phyloP scores from a whole-genome alignment of 1,140 invertebrate genomes.

The Diorhabda carinulata region DNA sequence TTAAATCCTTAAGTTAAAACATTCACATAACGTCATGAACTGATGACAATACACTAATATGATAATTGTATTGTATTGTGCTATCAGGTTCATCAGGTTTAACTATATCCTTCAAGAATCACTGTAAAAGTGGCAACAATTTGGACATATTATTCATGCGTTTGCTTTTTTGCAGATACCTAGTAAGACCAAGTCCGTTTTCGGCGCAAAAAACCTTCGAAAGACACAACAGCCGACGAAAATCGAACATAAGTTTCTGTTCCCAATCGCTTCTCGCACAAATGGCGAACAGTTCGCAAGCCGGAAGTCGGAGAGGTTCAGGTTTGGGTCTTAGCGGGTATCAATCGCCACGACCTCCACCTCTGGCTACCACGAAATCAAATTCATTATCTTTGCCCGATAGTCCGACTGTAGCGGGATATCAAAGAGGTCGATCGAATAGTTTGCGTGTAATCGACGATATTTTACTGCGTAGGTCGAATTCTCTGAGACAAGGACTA shows the following conservation, averaged over 20 bases:
- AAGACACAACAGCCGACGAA: slow-evolving; percentile 82
- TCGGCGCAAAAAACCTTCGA: slow-evolving; percentile 92
- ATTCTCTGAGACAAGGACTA: slow-evolving; percentile 73
- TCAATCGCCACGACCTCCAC: slow-evolving; percentile 65
- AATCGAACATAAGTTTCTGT: slow-evolving; percentile 87
- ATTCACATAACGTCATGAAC: too few relatives aligned
- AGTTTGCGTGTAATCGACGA: slow-evolving; percentile 81
- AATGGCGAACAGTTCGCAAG: slow-evolving; percentile 54
- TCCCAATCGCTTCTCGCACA: slow-evolving; percentile 67
- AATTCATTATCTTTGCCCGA: slow-evolving; percentile 84
- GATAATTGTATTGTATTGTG: too few relatives aligned
- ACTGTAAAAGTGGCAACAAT: too few relatives aligned
- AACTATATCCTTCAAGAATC: too few relatives aligned
- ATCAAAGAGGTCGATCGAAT: slow-evolving; percentile 75
- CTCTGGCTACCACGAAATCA: slow-evolving; percentile 75
- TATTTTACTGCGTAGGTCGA: slow-evolving; percentile 75
- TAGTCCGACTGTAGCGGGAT: slow-evolving; percentile 73
- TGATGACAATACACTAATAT: too few relatives aligned
- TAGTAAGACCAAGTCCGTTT: slow-evolving; percentile 86
- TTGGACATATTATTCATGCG: background rate
- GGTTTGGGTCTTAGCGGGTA: slow-evolving; percentile 59
- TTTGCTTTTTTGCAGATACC: slow-evolving; percentile 59
- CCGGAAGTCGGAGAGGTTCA: slow-evolving; percentile 55
- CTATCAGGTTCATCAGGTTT: too few relatives aligned
- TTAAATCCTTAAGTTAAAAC: too few relatives aligned